Base-by-base conservation (phyloP, 2,113 vertebrate species). In the Engystomops pustulosus region DNA sequence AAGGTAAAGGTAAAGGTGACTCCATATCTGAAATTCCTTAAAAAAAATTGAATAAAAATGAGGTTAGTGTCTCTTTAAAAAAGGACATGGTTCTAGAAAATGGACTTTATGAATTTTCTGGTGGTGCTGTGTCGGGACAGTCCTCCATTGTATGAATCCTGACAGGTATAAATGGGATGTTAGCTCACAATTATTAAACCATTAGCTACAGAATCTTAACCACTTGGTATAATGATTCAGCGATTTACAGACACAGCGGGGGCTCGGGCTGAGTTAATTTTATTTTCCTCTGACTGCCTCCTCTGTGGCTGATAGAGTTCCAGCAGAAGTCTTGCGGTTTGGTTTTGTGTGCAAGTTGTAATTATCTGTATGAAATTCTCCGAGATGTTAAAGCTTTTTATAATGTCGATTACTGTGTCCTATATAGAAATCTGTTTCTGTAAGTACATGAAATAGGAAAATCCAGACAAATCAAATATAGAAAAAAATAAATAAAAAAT, bases 161-260 rank as follows among this genome's bases (percentile, higher is more conserved):
- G 82, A 78, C 74, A 78, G 49, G 71, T 84, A 84, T 69, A 78
- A 84, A 84, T 84, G 72, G 62, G 58, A 76, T 84, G 82, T 84
- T 84, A 69, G 82, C 74, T 78, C 74, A 78, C 62, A 84, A 84
- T 84, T 78, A 84, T 78, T 77, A 84, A 84, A 84, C 72, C 82
- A 84, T 84, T 84, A 84, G 72, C 82, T 78, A 25, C 44, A 69
- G 38, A 62, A 84, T 75, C 81, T 84, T 84, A 84, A 84, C 81
- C 60, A 76, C 74, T 68, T 78, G 74, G 8, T 84, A 51, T 78
- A 84, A 84, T 84, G 82, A 84, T 84, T 84, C 82, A 84, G 82
- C 82, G 23, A 69, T 84, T 84, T 78, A 68, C 74, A 53, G 74
- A 51, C 82, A 78, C 82, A 84, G 82, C 72, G 15, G 82, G 82